phyloP scores from a whole-genome alignment of 2,797 vertebrate genomes.

The Pyrocephalus nanus region DNA sequence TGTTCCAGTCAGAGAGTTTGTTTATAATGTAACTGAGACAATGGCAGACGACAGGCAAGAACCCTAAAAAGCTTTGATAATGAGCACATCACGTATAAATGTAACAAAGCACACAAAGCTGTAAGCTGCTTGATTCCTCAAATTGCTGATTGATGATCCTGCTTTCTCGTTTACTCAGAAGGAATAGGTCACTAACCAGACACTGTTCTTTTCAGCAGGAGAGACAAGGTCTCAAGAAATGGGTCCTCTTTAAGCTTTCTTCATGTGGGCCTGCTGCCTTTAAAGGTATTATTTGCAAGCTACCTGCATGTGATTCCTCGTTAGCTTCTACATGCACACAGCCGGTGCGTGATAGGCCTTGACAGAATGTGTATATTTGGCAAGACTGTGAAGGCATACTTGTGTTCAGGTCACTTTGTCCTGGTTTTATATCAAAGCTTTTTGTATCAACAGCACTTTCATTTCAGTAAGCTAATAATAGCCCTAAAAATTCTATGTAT shows the following conservation, averaged over 20 bases:
- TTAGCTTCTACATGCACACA: background rate
- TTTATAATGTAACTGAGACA: background rate
- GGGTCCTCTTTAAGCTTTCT: background rate
- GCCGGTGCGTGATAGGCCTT: background rate
- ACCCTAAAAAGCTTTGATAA: background rate
- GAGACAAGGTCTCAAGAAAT: background rate
- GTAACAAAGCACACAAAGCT: background rate
- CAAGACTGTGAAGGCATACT: background rate
- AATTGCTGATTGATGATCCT: background rate
- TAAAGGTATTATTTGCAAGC: background rate
- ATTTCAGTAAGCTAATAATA: constrained; percentile 43
- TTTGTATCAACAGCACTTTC: constrained; percentile 28
- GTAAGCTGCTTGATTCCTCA: background rate
- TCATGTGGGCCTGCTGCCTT: background rate
- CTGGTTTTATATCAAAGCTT: constrained; percentile 21
- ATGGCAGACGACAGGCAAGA: background rate
- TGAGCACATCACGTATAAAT: background rate
- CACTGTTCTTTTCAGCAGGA: background rate
- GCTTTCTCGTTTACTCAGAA: background rate
- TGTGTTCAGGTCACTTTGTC: constrained; percentile 8
- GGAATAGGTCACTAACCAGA: background rate
- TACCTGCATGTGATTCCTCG: background rate
- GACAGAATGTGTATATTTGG: background rate
- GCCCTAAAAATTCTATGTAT: background rate
- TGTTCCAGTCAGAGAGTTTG: background rate